Conservation (phyloP, 2,888 invertebrate genomes). For the Unio pictorum region DNA sequence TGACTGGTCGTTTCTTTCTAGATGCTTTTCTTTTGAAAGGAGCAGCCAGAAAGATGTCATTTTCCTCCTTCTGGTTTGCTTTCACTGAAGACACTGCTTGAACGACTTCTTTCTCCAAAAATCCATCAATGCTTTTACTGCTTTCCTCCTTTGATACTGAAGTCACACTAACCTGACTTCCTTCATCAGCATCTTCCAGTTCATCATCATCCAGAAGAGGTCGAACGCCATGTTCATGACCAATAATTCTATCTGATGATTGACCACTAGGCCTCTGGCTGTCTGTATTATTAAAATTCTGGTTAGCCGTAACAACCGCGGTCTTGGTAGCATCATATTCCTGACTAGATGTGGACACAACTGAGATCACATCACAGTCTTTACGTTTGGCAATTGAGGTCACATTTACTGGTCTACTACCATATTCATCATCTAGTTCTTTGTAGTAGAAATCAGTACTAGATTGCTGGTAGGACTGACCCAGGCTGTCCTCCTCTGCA, state of each 20-base stretch:
- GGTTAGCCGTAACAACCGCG: constrained; percentile 16
- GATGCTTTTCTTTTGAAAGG: constrained; percentile 62
- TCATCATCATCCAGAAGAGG: constrained; percentile 85
- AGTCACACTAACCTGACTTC: constrained; percentile 13
- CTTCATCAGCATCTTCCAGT: constrained; percentile 71
- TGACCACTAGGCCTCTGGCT: constrained; percentile 17
- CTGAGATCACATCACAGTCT: constrained; percentile 38
- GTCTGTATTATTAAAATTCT: constrained; percentile 11
- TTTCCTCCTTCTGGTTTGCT: constrained; percentile 13
- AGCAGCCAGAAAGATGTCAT: constrained; percentile 67
- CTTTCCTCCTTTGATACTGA: constrained; percentile 6
- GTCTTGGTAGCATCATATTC: constrained; percentile 36
- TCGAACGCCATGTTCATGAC: constrained; percentile 83
- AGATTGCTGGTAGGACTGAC: constrained; percentile 51
- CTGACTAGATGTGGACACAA: constrained; percentile 35
- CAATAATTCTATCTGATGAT: constrained; percentile 75
- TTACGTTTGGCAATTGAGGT: constrained; percentile 30
- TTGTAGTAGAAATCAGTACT: constrained; percentile 61
- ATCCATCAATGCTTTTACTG: neutral
- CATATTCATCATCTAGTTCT: constrained; percentile 69
- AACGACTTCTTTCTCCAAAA: neutral
- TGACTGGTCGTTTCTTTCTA: constrained; percentile 41
- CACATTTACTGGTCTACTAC: constrained; percentile 56
- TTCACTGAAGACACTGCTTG: constrained; percentile 31
- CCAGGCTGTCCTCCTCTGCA: constrained; percentile 69